Evolutionary conservation across 2,113 vertebrate species (phyloP), one percentile per base, ranked within the genome.

Genomic region (Megalops atlanticus): DNA sequence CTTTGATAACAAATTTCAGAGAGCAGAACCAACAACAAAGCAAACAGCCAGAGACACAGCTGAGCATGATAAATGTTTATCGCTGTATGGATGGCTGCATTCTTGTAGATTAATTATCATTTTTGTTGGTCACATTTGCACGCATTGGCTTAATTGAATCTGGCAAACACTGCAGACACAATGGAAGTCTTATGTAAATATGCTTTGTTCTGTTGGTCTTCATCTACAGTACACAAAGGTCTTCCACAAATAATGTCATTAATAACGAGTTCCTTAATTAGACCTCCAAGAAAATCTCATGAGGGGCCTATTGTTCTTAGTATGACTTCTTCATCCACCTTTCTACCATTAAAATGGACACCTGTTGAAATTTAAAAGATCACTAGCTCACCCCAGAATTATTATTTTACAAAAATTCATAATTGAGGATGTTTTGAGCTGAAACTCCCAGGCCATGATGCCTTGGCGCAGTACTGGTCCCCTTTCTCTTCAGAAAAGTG

Each of bases 251-350:
- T 74, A 35, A 78, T 41, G 38, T 76, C 76, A 49, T 86, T 84
- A 82, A 85, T 86, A 79, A 84, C 54, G 35, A 58, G 68, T 58
- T 49, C 73, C 41, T 81, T 79, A 85, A 80, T 85, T 85, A 79
- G 71, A 45, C 79, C 8, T 40, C 12, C 68, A 31, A 76, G 39
- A n/a, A 70, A 21, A 68, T 54, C 70, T 58, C 76, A 31, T 39
- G 76, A 40, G 27, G 69, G n/a, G 74, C 72, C 76, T 81, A 83
- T 79, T 82, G 85, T 83, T 82, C 76, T 78, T 77, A 45, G 79
- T 84, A 84, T 43, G 78, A 86, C 82, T 80, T 75, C 27, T 38
- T 40, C n/a, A n/a, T n/a, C n/a, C n/a, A n/a, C n/a, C n/a, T n/a
- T n/a, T n/a, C n/a, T n/a, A n/a, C n/a, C n/a, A n/a, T n/a, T n/a